phyloP scores from a whole-genome alignment of 35 echinoderm and acorn worm genomes.

The Patiria miniata region DNA sequence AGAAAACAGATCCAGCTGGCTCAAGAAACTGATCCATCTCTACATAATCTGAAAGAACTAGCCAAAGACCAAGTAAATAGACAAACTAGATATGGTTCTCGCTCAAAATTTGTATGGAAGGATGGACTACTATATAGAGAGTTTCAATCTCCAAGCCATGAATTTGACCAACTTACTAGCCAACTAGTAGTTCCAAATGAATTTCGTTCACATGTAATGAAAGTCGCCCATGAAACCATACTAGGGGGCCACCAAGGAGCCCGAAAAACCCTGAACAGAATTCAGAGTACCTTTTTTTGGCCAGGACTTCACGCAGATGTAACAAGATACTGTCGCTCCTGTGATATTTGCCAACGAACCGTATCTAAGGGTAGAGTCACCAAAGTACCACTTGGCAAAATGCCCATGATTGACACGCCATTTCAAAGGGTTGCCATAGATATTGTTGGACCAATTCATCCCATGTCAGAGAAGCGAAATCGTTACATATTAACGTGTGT shows the following conservation, averaged over 20 bases:
- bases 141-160: slow-evolving; percentile 30
- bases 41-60: not conserved
- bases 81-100: not conserved
- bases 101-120: slow-evolving; percentile 26
- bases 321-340: slow-evolving; percentile 35
- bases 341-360: no score
- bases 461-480: slow-evolving; percentile 50
- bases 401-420: slow-evolving; percentile 47
- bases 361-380: no score
- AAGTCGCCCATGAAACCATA: slow-evolving; percentile 53
- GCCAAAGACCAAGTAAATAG: not conserved
- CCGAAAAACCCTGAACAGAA: slow-evolving; percentile 37
- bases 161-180: slow-evolving; percentile 37
- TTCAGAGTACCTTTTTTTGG: slow-evolving; percentile 43
- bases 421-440: slow-evolving; percentile 62
- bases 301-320: slow-evolving; percentile 57
- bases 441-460: slow-evolving; percentile 46
- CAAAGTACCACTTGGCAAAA: slow-evolving; percentile 50
- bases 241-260: slow-evolving; percentile 56
- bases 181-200: slow-evolving; percentile 57
- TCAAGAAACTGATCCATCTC: slow-evolving; percentile 25
- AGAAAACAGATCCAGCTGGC: not conserved
- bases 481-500: slow-evolving; percentile 62
- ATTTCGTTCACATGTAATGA: slow-evolving; percentile 50
- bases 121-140: slow-evolving; percentile 46